Evolutionary conservation across 2,113 vertebrate genomes (phyloP), one percentile per base, ranked within the genome.

Genomic region (Osmerus mordax): DNA sequence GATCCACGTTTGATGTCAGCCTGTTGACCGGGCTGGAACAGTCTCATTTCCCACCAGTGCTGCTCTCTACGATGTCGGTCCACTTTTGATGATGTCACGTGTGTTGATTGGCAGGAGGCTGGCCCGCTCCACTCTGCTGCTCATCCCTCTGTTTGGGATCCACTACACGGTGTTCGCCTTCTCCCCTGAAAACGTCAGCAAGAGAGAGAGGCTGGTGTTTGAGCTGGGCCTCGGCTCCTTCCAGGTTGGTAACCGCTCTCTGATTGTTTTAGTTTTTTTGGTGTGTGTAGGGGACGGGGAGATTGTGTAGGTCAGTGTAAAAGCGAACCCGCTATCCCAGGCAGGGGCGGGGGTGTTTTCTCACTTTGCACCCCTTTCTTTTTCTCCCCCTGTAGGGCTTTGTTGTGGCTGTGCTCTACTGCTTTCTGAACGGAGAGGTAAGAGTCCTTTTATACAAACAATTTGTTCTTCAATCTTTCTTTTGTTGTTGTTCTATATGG

Each of bases 151-250:
- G 18, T 98, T 99, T 15, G 96, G 97, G 85, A 98, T 99, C 86
- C 97, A 99, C 88, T 99, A 99, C 92, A 97, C 97, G 0, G 95
- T 98, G 25, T 99, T 99, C 9, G 96, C 96, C 85, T 98, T 99
- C 87, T 98, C 95, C 70, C 96, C 97, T 0, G 97, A 99, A 89
- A 94, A 96, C 0, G 95, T 98, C 87, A 97, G 96, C 88, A 96
- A 97, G 85, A 65, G 94, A 62, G 97, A 98, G 84, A 92, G 97
- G 29, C 94, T 99, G 47, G 95, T 98, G 69, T 98, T 99, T 74
- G 97, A 99, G 71, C 84, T 99, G 76, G 97, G 97, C 75, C 93
- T 98, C 29, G 97, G 97, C 41, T 99, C 97, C 62, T 99, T 99
- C 85, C 97, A 99, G 96, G 97, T 47, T 47, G 7, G 41, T 7